A percentile compares a stretch with the other conserved stretches of the same genome.
Evolutionary conservation across 2,888 invertebrate species (phyloP).

Genomic region (Agrochola lota): DNA sequence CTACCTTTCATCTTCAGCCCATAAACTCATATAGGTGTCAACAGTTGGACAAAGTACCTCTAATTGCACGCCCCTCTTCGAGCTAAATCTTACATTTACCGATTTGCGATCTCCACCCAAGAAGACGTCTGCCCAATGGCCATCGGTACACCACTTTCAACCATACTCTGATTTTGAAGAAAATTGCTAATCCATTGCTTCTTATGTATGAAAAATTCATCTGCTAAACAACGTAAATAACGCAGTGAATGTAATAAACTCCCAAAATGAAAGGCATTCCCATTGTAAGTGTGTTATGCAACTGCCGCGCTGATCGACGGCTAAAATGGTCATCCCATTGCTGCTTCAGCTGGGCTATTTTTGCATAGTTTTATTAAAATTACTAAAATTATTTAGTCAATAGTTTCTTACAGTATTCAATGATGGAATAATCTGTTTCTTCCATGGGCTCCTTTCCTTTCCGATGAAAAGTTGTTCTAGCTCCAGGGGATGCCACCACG

Average conservation of each 20-base stretch:
- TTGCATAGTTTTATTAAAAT: background rate
- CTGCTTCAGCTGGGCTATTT: background rate
- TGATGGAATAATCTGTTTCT: conserved; percentile 54
- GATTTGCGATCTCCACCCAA: background rate
- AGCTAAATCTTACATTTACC: background rate
- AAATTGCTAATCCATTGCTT: background rate
- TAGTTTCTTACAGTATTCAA: conserved; percentile 65
- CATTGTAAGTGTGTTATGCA: background rate
- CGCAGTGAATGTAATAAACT: background rate
- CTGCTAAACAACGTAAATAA: background rate
- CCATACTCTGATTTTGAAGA: background rate
- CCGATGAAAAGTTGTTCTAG: conserved; percentile 8
- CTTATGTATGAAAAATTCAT: background rate
- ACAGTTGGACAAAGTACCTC: too few relatives aligned
- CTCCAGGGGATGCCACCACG: conserved; percentile 24
- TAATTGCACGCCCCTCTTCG: too few relatives aligned
- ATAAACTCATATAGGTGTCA: too few relatives aligned
- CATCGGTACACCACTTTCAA: background rate
- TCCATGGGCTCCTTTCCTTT: conserved; percentile 44
- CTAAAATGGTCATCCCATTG: too few relatives aligned
- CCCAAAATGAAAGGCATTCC: background rate
- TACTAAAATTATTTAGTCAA: background rate
- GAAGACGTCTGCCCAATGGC: background rate
- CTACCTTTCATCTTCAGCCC: too few relatives aligned
- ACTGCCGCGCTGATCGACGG: background rate